A percentile compares a stretch with the other conserved stretches of the same genome.
phyloP scores from a whole-genome alignment of 2,888 invertebrate species.

The Dione vanillae region DNA sequence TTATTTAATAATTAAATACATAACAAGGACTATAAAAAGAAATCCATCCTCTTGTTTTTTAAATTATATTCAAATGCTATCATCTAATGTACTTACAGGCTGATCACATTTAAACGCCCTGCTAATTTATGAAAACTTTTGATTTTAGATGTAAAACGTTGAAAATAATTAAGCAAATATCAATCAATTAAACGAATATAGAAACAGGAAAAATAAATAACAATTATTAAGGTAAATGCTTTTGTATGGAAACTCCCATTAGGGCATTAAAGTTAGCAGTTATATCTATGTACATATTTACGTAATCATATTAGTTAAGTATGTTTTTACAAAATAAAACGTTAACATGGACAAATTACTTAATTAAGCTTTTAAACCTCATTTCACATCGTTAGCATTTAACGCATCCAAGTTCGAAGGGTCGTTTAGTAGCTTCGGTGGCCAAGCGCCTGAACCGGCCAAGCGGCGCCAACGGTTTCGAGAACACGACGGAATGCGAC shows the following conservation, averaged over 20 bases:
- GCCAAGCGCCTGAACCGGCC: slow-evolving; percentile 49
- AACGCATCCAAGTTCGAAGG: slow-evolving; percentile 37
- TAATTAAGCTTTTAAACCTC: not conserved
- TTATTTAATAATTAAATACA: too few species aligned
- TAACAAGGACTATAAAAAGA: too few species aligned
- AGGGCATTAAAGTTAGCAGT: slow-evolving; percentile 12
- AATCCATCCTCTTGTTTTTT: too few species aligned
- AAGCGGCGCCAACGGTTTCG: slow-evolving; percentile 74
- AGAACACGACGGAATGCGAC: slow-evolving; percentile 78
- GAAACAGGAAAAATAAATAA: slow-evolving; percentile 21
- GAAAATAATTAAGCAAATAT: slow-evolving; percentile 17
- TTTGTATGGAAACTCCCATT: slow-evolving; percentile 26
- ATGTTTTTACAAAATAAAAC: not conserved
- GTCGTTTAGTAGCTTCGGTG: slow-evolving; percentile 43
- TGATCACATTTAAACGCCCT: not conserved
- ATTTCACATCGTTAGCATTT: slow-evolving; percentile 20
- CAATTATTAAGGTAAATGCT: slow-evolving; percentile 21
- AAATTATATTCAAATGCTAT: too few species aligned
- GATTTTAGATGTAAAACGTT: slow-evolving; percentile 10
- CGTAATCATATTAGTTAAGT: not conserved
- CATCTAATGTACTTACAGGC: too few species aligned
- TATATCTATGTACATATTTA: slow-evolving; percentile 5
- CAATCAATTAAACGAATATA: slow-evolving; percentile 7
- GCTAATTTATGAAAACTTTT: not conserved
- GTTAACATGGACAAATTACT: slow-evolving; percentile 5